Conservation (phyloP, 1,140 invertebrate species). For the Agraylea sexmaculata region DNA sequence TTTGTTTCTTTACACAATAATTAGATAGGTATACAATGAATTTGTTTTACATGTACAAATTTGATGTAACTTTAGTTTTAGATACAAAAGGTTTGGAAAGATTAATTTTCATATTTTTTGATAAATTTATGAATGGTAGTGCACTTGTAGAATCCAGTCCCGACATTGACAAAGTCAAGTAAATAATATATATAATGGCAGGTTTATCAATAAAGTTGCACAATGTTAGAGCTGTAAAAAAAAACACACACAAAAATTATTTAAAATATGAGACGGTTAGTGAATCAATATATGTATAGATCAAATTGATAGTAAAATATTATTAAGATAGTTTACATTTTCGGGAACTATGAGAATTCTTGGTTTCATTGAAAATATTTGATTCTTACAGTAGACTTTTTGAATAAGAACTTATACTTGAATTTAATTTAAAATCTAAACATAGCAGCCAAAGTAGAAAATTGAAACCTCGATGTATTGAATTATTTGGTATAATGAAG, state of each 20-base stretch:
- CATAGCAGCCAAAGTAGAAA: too few relatives aligned
- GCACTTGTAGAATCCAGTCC: conserved; percentile 9
- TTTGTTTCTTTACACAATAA: too few relatives aligned
- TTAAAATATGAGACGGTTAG: background rate
- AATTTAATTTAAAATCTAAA: too few relatives aligned
- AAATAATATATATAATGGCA: conserved; percentile 10
- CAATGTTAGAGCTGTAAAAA: conserved; percentile 12
- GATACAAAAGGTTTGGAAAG: conserved; percentile 6
- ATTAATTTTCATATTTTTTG: conserved; percentile 9
- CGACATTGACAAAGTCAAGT: conserved; percentile 6
- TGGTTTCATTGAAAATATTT: too few relatives aligned
- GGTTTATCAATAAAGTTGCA: conserved; percentile 10
- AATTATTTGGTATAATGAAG: background rate
- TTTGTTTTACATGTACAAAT: conserved; percentile 14
- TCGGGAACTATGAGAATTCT: too few relatives aligned
- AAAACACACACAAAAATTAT: conserved; percentile 1
- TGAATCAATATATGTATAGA: too few relatives aligned
- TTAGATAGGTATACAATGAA: too few relatives aligned
- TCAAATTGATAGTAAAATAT: too few relatives aligned
- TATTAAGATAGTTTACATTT: too few relatives aligned
- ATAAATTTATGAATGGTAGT: conserved; percentile 8
- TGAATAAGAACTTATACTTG: too few relatives aligned
- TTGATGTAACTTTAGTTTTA: conserved; percentile 12
- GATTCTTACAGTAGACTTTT: too few relatives aligned
- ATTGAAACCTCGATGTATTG: background rate